Conservation (phyloP, 1,140 invertebrate species). For the Dendroctonus valens region DNA sequence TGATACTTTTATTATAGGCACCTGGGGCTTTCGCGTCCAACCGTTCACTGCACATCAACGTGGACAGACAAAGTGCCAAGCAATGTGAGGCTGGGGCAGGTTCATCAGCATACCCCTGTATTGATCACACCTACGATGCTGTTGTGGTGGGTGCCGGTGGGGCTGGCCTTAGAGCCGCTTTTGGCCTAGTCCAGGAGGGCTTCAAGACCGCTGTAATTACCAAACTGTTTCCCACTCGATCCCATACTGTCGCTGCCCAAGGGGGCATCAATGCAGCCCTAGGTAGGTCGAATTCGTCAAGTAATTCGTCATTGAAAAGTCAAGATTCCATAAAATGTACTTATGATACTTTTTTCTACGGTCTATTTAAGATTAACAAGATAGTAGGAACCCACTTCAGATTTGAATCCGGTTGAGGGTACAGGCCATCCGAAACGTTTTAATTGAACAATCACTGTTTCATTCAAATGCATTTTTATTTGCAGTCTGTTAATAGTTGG, state of each 20-base stretch:
- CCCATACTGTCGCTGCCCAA: constrained; percentile 92
- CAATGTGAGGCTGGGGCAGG: constrained; percentile 21
- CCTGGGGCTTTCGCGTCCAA: constrained; percentile 9
- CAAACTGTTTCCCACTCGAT: constrained; percentile 89
- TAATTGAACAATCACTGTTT: too few species aligned
- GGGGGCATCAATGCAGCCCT: constrained; percentile 89
- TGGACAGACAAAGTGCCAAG: constrained; percentile 38
- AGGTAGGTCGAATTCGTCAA: constrained; percentile 37
- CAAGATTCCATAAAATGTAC: too few species aligned
- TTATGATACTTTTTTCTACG: too few species aligned
- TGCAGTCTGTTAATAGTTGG: too few species aligned
- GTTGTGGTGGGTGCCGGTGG: constrained; percentile 93
- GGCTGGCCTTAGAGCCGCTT: constrained; percentile 85
- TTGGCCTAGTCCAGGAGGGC: constrained; percentile 86
- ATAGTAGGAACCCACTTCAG: too few species aligned
- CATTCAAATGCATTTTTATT: too few species aligned
- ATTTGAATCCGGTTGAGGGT: too few species aligned
- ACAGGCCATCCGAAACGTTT: too few species aligned
- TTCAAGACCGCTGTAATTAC: constrained; percentile 92
- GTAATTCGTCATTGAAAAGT: too few species aligned
- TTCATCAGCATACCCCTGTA: constrained; percentile 62
- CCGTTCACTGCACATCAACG: constrained; percentile 35
- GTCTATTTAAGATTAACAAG: too few species aligned
- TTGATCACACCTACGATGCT: constrained; percentile 90
- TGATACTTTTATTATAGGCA: constrained; percentile 4